These are phyloP conservation scores for Thamnaconus septentrionalis DNA, from an alignment of 2,113 vertebrate species.

Conservation along the genomic window DNA sequence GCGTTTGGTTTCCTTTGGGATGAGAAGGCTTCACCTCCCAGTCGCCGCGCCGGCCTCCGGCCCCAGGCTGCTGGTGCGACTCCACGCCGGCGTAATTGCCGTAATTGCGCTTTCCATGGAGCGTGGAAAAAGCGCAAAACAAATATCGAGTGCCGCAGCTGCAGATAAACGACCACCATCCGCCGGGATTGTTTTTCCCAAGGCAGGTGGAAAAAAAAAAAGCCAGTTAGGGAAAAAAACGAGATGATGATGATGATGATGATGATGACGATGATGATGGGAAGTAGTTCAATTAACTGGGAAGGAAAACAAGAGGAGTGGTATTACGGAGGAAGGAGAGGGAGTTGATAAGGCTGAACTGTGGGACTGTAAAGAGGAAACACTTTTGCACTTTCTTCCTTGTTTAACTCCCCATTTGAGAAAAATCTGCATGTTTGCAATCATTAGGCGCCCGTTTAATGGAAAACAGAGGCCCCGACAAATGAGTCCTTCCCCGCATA, in stretches of 20 bases:
- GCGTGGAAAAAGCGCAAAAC: constrained; percentile 57
- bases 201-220: constrained; percentile 23
- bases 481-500: constrained; percentile 46
- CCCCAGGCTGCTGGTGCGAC: constrained; percentile 44
- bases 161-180: constrained; percentile 50
- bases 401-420: constrained; percentile 17
- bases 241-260: constrained; percentile 42
- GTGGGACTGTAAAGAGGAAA: constrained; percentile 54
- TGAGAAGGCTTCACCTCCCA: constrained; percentile 26
- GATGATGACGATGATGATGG: constrained; percentile 46
- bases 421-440: constrained; percentile 60
- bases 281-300: constrained; percentile 64
- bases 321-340: constrained; percentile 50
- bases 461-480: constrained; percentile 56
- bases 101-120: constrained; percentile 55
- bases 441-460: constrained; percentile 53
- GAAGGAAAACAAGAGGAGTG: constrained; percentile 38
- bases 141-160: constrained; percentile 50
- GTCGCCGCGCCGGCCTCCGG: constrained; percentile 32
- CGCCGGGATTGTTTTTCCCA: constrained; percentile 38
- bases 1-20: constrained; percentile 18
- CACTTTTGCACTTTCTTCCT: constrained; percentile 25
- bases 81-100: constrained; percentile 55
- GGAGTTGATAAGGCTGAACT: constrained; percentile 44
- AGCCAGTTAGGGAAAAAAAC: constrained; percentile 5